Conservation (phyloP, 2,888 invertebrate genomes). For the Elysia crispata region DNA sequence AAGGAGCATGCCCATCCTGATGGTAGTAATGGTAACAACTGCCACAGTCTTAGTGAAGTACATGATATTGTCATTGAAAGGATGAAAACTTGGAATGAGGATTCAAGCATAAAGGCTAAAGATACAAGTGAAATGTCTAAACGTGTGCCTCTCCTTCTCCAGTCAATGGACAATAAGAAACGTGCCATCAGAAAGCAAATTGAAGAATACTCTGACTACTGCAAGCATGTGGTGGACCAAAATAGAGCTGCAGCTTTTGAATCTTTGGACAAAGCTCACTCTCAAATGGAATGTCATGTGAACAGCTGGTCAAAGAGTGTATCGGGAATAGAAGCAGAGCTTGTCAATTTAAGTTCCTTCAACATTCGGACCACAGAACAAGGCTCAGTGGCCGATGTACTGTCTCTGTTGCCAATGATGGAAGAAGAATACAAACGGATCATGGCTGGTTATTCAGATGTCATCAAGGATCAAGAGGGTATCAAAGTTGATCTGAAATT, state of each 20-base stretch:
- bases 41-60: slow-evolving; percentile 14
- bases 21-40: neutral
- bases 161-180: slow-evolving; percentile 20
- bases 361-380: slow-evolving; percentile 23
- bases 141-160: neutral
- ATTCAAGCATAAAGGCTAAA: slow-evolving; percentile 28
- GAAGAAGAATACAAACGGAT: slow-evolving; percentile 38
- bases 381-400: neutral
- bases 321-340: neutral
- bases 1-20: slow-evolving; percentile 41
- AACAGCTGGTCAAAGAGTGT: neutral
- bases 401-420: neutral
- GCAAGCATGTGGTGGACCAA: slow-evolving; percentile 39
- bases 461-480: slow-evolving; percentile 16
- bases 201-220: slow-evolving; percentile 44
- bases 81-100: slow-evolving; percentile 40
- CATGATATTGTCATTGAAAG: slow-evolving; percentile 31
- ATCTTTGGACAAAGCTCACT: slow-evolving; percentile 5
- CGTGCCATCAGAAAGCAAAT: slow-evolving; percentile 22
- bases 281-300: slow-evolving; percentile 15
- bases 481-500: slow-evolving; percentile 35
- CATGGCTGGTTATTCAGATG: slow-evolving; percentile 20
- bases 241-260: slow-evolving; percentile 26
- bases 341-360: slow-evolving; percentile 17
- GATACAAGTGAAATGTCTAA: slow-evolving; percentile 30